These are phyloP conservation scores for Ochlodes sylvanus DNA, from an alignment of 2,888 invertebrate species.

Conservation along the genomic window DNA sequence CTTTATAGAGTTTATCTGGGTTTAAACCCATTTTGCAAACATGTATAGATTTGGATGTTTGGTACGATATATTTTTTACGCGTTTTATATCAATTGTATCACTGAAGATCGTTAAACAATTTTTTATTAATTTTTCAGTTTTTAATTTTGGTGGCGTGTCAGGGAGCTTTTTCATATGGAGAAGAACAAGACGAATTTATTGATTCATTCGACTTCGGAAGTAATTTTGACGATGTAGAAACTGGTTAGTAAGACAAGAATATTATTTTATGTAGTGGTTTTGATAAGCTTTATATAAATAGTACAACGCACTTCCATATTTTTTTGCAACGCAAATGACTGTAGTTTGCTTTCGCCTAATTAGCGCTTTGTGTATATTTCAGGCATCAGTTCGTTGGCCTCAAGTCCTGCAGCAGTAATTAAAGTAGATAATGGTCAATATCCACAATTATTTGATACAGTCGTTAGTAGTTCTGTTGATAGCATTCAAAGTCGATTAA, in stretches of 20 bases:
- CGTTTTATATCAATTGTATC: constrained; percentile 19
- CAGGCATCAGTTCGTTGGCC: constrained; percentile 77
- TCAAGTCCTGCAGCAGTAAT: constrained; percentile 75
- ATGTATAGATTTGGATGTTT: constrained; percentile 70
- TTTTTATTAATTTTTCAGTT: constrained; percentile 65
- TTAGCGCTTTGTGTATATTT: constrained; percentile 53
- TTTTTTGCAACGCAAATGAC: constrained; percentile 6
- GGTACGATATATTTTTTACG: constrained; percentile 59
- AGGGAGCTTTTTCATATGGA: constrained; percentile 65
- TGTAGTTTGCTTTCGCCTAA: constrained; percentile 27
- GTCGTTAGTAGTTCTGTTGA: constrained; percentile 81
- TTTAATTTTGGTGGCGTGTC: constrained; percentile 72
- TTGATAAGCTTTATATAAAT: constrained; percentile 10
- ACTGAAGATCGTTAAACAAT: constrained; percentile 1
- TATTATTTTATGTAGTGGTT: constrained; percentile 13
- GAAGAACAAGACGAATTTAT: constrained; percentile 75
- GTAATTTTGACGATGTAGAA: constrained; percentile 77
- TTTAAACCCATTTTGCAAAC: constrained; percentile 69
- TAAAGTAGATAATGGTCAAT: constrained; percentile 77
- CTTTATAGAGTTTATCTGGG: constrained; percentile 62
- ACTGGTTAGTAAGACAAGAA: constrained; percentile 57
- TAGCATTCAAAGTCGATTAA: constrained; percentile 70
- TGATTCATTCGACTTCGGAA: constrained; percentile 82
- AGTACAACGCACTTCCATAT: neutral
- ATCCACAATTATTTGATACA: constrained; percentile 76